Conservation (phyloP, 2,113 vertebrate genomes). For the Perca flavescens region DNA sequence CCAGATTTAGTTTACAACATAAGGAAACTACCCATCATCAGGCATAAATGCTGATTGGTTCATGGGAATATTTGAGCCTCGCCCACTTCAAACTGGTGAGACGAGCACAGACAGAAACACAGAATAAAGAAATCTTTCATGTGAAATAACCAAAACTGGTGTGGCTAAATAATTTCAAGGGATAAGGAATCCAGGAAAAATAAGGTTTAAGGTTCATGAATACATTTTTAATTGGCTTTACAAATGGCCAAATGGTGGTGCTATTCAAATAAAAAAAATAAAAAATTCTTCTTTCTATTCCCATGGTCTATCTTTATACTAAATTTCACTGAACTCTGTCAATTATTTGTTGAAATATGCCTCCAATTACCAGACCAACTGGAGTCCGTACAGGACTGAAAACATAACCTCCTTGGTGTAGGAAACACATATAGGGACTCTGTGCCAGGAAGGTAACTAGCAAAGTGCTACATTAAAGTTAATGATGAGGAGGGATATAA, state of each 20-base stretch:
- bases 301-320: neutral
- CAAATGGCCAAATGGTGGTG: neutral
- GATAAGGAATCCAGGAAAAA: neutral
- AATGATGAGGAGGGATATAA: slow-evolving; percentile 38
- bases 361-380: neutral
- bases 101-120: too few species aligned
- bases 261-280: neutral
- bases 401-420: neutral
- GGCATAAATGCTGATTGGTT: too few species aligned
- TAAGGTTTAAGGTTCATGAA: neutral
- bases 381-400: neutral
- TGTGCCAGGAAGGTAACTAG: neutral
- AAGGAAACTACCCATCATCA: too few species aligned
- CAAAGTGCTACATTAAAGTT: slow-evolving; percentile 1
- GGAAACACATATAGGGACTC: neutral
- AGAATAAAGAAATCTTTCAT: too few species aligned
- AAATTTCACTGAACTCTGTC: neutral
- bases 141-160: too few species aligned
- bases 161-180: neutral
- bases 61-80: too few species aligned
- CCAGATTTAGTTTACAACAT: too few species aligned
- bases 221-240: neutral
- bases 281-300: neutral
- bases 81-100: too few species aligned
- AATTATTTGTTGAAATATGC: neutral